Evolutionary conservation across 2,113 vertebrate genomes (phyloP).

Genomic region (Chaenogobius annularis): DNA sequence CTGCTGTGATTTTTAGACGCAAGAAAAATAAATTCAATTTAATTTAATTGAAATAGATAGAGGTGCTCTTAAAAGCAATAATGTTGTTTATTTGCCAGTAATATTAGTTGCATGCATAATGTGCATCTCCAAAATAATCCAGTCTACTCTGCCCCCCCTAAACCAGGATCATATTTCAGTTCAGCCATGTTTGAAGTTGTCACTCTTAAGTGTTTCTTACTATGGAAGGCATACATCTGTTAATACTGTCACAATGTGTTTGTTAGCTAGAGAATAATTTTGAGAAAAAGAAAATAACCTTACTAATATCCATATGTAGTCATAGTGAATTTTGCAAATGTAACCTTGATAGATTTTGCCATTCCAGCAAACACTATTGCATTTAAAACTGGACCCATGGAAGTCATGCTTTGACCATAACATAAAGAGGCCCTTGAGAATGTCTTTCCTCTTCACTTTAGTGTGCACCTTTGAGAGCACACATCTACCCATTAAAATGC

Average conservation of each 20-base stretch:
- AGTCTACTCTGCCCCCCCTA: background rate
- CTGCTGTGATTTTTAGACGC: too few species aligned
- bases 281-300: too few species aligned
- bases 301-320: background rate
- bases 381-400: conserved; percentile 54
- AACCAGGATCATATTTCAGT: background rate
- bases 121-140: background rate
- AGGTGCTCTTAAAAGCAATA: background rate
- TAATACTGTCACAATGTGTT: background rate
- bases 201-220: background rate
- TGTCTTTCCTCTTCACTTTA: conserved; percentile 22
- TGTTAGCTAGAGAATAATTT: background rate
- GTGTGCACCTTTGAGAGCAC: conserved; percentile 36
- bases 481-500: conserved; percentile 59
- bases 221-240: background rate
- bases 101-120: background rate
- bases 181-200: background rate
- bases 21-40: too few species aligned
- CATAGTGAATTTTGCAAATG: background rate
- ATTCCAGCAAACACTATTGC: conserved; percentile 20
- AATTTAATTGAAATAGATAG: too few species aligned
- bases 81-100: background rate
- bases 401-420: conserved; percentile 42
- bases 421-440: conserved; percentile 50
- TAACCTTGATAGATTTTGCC: conserved; percentile 10